Conservation (phyloP, 2,113 vertebrate species). For the Marmota monax region DNA sequence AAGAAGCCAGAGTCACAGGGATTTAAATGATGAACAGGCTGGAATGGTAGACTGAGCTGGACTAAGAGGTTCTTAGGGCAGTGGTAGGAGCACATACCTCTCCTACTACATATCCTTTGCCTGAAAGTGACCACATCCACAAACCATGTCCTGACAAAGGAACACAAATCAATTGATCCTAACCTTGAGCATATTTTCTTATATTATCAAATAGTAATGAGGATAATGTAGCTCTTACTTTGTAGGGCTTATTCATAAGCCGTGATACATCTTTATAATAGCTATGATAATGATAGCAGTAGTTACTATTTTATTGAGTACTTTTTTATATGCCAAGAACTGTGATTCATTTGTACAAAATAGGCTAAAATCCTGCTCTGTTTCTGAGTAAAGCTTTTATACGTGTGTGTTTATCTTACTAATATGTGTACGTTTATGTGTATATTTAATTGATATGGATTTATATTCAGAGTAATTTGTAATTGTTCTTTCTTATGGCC, state of each 20-base stretch:
- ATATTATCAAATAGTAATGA: not conserved
- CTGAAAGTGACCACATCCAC: not conserved
- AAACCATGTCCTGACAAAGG: not conserved
- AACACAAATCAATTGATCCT: not conserved
- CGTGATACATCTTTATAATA: not conserved
- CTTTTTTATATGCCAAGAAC: not conserved
- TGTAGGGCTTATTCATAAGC: not conserved
- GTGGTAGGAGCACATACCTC: not conserved
- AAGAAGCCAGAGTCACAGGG: not conserved
- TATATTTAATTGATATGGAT: not conserved
- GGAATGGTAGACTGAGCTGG: not conserved
- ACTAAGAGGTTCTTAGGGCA: not conserved
- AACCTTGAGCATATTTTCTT: not conserved
- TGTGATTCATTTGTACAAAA: not conserved
- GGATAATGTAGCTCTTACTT: not conserved
- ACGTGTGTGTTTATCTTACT: not conserved
- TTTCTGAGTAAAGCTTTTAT: not conserved
- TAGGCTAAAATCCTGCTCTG: not conserved
- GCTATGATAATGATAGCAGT: not conserved
- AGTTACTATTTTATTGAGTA: not conserved
- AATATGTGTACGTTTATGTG: not conserved
- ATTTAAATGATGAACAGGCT: not conserved
- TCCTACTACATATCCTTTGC: not conserved
- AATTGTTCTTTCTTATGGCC: not conserved
- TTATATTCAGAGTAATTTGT: constrained; percentile 27